Evolutionary conservation across 2,113 vertebrate species (phyloP).

Genomic region (Urocynchramus pylzowi): DNA sequence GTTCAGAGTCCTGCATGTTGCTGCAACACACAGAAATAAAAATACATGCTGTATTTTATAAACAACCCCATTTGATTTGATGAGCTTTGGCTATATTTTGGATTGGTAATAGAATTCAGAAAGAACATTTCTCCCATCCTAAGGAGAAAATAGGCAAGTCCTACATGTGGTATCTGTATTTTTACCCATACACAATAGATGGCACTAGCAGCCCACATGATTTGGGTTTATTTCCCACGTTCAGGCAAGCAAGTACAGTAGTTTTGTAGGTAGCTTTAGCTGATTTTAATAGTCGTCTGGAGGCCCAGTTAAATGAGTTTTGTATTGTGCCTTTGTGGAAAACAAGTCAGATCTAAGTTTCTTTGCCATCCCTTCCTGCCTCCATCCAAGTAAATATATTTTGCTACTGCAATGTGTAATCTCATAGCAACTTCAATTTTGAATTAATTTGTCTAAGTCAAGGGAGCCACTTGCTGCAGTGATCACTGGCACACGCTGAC

Average conservation of each 20-base stretch:
- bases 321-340: slow-evolving; percentile 2
- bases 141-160: not conserved
- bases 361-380: not conserved
- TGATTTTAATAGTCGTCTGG: slow-evolving; percentile 15
- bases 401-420: not conserved
- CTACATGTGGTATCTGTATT: not conserved
- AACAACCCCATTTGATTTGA: not conserved
- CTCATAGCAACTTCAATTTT: not conserved
- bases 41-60: not conserved
- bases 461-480: not conserved
- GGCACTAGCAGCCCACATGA: slow-evolving; percentile 44
- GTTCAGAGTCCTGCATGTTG: not conserved
- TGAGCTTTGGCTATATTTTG: not conserved
- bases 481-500: not conserved
- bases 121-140: not conserved
- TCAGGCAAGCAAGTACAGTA: not conserved
- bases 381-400: not conserved
- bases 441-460: not conserved
- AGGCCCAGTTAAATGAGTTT: not conserved
- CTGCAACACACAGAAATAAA: not conserved
- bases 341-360: not conserved
- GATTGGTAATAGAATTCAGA: not conserved
- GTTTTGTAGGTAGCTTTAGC: not conserved
- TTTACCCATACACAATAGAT: slow-evolving; percentile 43
- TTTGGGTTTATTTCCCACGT: not conserved